These are phyloP conservation scores for Punctoribates punctum DNA, from an alignment of 2,888 invertebrate genomes.

Conservation along the genomic window DNA sequence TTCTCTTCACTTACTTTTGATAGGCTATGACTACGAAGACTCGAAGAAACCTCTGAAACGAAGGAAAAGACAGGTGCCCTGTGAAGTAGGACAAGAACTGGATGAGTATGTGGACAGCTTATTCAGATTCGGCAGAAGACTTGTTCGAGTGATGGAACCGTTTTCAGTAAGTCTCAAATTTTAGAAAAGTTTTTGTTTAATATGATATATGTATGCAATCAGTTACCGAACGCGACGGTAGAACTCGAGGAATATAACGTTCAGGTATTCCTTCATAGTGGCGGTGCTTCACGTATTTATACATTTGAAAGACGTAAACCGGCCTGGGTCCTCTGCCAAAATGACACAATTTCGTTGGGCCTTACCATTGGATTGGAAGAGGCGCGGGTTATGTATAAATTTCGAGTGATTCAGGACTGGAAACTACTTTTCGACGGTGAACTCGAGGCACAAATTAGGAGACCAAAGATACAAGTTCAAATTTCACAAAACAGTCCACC, in stretches of 20 bases:
- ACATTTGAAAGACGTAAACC: constrained; percentile 47
- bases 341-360: constrained; percentile 48
- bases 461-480: constrained; percentile 48
- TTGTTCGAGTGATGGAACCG: constrained; percentile 49
- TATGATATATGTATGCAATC: background rate
- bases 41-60: constrained; percentile 21
- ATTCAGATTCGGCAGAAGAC: constrained; percentile 48
- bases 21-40: constrained; percentile 34
- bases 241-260: constrained; percentile 48
- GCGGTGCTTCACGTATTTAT: constrained; percentile 47
- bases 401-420: constrained; percentile 49
- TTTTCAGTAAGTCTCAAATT: constrained; percentile 40
- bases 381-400: constrained; percentile 46
- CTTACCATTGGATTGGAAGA: constrained; percentile 48
- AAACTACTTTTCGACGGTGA: constrained; percentile 49
- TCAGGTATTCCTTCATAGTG: constrained; percentile 48
- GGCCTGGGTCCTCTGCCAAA: constrained; percentile 47
- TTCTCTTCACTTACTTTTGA: background rate
- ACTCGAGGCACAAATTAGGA: constrained; percentile 47
- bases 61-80: constrained; percentile 48
- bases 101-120: constrained; percentile 50
- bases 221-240: constrained; percentile 48
- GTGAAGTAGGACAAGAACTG: constrained; percentile 48
- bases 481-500: constrained; percentile 47
- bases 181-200: background rate